phyloP scores from a whole-genome alignment of 2,113 vertebrate genomes.

The Sisor rabdophorus region DNA sequence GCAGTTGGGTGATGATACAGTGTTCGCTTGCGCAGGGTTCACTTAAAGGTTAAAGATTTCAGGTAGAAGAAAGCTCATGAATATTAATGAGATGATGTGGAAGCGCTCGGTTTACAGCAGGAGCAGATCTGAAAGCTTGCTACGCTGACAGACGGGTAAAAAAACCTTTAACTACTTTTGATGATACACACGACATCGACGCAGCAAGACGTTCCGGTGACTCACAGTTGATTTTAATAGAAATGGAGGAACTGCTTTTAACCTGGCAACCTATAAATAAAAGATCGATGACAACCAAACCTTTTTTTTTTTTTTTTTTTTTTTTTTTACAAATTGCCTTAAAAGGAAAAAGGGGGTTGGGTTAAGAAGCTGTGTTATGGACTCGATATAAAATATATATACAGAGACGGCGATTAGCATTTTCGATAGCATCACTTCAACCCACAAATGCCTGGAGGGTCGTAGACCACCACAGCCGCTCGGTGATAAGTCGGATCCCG shows the following conservation, averaged over 20 bases:
- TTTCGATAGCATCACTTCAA: background rate
- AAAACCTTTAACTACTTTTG: too few relatives aligned
- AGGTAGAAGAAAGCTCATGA: conserved; percentile 21
- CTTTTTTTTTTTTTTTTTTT: too few relatives aligned
- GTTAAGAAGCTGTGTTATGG: background rate
- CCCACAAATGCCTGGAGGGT: too few relatives aligned
- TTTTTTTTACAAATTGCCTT: background rate
- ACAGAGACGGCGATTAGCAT: too few relatives aligned
- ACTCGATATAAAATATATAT: too few relatives aligned
- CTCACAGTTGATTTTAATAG: too few relatives aligned
- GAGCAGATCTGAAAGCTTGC: background rate
- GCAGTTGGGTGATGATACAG: conserved; percentile 41
- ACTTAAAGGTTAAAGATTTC: conserved; percentile 37
- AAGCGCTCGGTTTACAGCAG: conserved; percentile 11
- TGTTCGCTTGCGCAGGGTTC: conserved; percentile 31
- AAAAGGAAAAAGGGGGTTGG: background rate
- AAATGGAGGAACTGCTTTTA: too few relatives aligned
- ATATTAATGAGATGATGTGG: conserved; percentile 38
- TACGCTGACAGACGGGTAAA: background rate
- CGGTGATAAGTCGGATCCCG: background rate
- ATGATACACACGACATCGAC: too few relatives aligned
- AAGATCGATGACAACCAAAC: too few relatives aligned
- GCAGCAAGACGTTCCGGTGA: too few relatives aligned
- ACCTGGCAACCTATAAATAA: too few relatives aligned
- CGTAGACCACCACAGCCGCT: background rate